Evolutionary conservation across 2,797 vertebrate species (phyloP).

Genomic region (Hemitrygon akajei): DNA sequence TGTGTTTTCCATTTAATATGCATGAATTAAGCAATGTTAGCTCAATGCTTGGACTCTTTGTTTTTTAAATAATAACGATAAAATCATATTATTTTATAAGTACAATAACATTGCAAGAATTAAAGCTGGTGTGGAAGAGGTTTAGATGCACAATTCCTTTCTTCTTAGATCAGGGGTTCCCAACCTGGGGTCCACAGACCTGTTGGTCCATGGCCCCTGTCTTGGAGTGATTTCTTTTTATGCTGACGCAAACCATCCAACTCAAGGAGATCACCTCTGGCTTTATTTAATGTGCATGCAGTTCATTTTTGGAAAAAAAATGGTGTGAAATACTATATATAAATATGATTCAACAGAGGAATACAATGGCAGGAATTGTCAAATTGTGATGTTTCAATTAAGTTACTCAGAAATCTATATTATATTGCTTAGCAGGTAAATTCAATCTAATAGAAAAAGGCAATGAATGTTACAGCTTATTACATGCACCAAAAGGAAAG

Average conservation of each 20-base stretch:
- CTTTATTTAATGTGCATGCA: not conserved
- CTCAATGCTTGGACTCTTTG: constrained; percentile 11
- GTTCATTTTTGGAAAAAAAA: not conserved
- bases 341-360: not conserved
- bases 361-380: not conserved
- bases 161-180: not conserved
- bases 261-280: not conserved
- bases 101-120: no score
- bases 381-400: constrained; percentile 1
- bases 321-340: not conserved
- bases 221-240: not conserved
- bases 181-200: no score
- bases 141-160: not conserved
- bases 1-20: not conserved
- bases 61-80: not conserved
- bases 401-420: not conserved
- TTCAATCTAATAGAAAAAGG: constrained; percentile 12
- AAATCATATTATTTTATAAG: not conserved
- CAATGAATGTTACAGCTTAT: not conserved
- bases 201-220: no score
- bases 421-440: constrained; percentile 14
- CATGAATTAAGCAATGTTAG: not conserved
- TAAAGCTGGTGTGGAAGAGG: no score
- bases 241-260: not conserved
- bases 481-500: constrained; percentile 45